Evolutionary conservation across 2,113 vertebrate species (phyloP), one percentile per base, ranked within the genome.

Genomic region (Heterotilapia buettikoferi): DNA sequence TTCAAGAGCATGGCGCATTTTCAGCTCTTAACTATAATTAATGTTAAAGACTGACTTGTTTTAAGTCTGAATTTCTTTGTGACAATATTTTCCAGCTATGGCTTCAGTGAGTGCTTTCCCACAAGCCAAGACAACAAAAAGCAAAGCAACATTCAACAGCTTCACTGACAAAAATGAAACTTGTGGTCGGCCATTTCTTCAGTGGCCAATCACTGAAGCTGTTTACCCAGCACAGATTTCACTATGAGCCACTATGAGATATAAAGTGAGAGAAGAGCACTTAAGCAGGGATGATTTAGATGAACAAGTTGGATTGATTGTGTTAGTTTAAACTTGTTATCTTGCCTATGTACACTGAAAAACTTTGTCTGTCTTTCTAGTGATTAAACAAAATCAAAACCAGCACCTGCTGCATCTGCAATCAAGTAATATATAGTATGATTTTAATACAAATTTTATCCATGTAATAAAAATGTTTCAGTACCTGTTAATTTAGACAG

Each of bases 1-100:
- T 4, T 1, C 1, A 3, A 71, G n/a, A 16, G n/a, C 7, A 2
- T 71, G 12, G n/a, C 0, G 0, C 12, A 14, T 71, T 1, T 21
- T 4, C 12, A 71, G 7, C 36, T 71, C 13, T 40, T 68, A 68
- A 68, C 6, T 40, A 13, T 12, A 36, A 66, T 66, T 66, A n/a
- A 14, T 59, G 24, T 59, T 31, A 18, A 18, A 6, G 24, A 26
- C 6, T 66, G 7, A 38, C 38, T 68, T 21, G 38, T 18, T 10
- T 73, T 45, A 2, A 18, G n/a, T 26, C 38, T 45, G 21, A 45
- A 2, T 73, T 9, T 45, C 6, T 73, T 16, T 24, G 7, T 71
- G 11, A 71, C 1, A 26, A 18, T 45, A 18, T 45, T 26, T 73
- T 73, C 13, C 68, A 26, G 1, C 13, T 73, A 8, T 73, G n/a